Conservation (phyloP, 2,888 invertebrate species). For the Anodontia alba region DNA sequence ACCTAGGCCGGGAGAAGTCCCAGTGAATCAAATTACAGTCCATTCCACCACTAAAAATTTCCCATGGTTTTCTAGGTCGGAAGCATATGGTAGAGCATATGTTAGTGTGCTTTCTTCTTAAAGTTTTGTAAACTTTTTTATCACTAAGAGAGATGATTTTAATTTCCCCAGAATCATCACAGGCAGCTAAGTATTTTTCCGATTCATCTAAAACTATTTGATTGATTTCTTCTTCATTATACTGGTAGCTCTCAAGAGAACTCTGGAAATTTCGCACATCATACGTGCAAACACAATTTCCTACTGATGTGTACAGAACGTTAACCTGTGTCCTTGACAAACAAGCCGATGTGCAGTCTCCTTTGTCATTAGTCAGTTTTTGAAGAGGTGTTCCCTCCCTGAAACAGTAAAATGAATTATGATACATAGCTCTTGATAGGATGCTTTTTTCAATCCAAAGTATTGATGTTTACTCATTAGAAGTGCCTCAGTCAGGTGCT, state of each 20-base stretch:
- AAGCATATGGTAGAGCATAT: constrained; percentile 82
- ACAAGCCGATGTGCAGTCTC: constrained; percentile 78
- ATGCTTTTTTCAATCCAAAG: too few relatives aligned
- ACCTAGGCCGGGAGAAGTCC: constrained; percentile 80
- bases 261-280: constrained; percentile 69
- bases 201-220: constrained; percentile 79
- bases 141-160: constrained; percentile 80
- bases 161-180: constrained; percentile 83
- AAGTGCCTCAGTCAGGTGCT: too few relatives aligned
- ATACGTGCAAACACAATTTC: constrained; percentile 71
- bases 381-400: constrained; percentile 62
- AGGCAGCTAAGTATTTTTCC: constrained; percentile 80
- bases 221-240: constrained; percentile 82
- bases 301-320: constrained; percentile 76
- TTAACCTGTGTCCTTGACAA: constrained; percentile 75
- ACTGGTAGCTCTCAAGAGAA: constrained; percentile 69
- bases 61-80: constrained; percentile 76
- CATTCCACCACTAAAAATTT: constrained; percentile 81
- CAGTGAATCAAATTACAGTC: constrained; percentile 83
- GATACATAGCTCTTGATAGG: too few relatives aligned
- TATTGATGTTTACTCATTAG: too few relatives aligned
- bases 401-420: background rate
- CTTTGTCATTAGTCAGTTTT: constrained; percentile 62
- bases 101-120: constrained; percentile 82
- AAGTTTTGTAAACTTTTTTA: constrained; percentile 77